Evolutionary conservation across 1,140 invertebrate species (phyloP).

Genomic region (Leptonema lineaticorne): DNA sequence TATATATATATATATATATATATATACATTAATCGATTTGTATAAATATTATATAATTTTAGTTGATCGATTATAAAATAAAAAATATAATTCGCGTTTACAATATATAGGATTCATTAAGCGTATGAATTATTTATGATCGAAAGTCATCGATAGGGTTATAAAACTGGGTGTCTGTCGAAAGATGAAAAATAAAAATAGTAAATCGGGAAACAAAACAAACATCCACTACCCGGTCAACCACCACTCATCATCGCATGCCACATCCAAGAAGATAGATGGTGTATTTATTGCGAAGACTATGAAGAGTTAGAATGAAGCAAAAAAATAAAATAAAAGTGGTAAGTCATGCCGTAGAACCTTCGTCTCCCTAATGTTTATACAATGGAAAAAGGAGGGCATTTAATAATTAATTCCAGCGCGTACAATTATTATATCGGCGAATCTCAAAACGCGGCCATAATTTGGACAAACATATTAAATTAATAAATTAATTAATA

Average conservation of each 20-base stretch:
- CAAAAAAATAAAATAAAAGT: too few relatives aligned
- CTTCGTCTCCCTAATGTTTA: slow-evolving; percentile 12
- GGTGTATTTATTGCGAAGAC: slow-evolving; percentile 20
- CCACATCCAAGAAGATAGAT: slow-evolving; percentile 17
- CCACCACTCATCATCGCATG: slow-evolving; percentile 19
- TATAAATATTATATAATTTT: too few relatives aligned
- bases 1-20: too few relatives aligned
- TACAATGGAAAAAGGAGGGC: slow-evolving; percentile 23
- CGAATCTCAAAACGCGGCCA: not conserved
- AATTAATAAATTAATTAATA: too few relatives aligned
- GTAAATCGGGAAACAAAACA: slow-evolving; percentile 13
- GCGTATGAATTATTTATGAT: slow-evolving; percentile 15
- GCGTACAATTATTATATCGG: slow-evolving; percentile 19
- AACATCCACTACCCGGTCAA: not conserved
- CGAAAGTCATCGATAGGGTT: too few relatives aligned
- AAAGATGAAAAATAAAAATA: not conserved
- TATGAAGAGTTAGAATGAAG: too few relatives aligned
- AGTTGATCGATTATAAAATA: too few relatives aligned
- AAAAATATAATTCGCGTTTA: too few relatives aligned
- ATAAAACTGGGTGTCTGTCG: not conserved
- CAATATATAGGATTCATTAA: too few relatives aligned
- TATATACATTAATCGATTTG: too few relatives aligned
- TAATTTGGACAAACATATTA: too few relatives aligned
- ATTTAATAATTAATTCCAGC: slow-evolving; percentile 27
- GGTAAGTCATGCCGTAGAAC: slow-evolving; percentile 18